Evolutionary conservation across 1,140 invertebrate species (phyloP).

Genomic region (Cephus cinctus): DNA sequence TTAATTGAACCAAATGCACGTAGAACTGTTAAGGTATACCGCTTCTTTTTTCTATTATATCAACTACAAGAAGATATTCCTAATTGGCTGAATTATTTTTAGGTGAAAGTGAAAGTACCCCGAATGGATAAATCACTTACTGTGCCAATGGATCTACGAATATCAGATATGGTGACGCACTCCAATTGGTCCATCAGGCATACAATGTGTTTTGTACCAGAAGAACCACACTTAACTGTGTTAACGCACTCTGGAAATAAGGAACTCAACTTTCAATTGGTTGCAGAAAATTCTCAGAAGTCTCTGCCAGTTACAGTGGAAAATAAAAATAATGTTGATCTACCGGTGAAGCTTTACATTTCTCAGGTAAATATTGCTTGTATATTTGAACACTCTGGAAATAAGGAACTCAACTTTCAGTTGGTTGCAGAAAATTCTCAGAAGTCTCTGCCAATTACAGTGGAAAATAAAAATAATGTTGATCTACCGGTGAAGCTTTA

Average conservation of each 20-base stretch:
- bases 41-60: neutral
- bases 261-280: conserved; percentile 33
- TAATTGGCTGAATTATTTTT: conserved; percentile 9
- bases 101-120: conserved; percentile 42
- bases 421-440: conserved; percentile 27
- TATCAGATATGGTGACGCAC: conserved; percentile 43
- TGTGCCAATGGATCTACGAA: conserved; percentile 31
- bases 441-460: conserved; percentile 29
- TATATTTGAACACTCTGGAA: conserved; percentile 23
- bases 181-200: conserved; percentile 41
- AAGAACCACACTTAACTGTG: conserved; percentile 37
- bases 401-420: conserved; percentile 35
- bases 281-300: conserved; percentile 28
- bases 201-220: conserved; percentile 46
- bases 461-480: conserved; percentile 45
- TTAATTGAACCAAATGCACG: conserved; percentile 39
- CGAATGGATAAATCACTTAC: conserved; percentile 40
- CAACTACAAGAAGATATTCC: neutral
- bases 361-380: conserved; percentile 31
- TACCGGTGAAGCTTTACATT: conserved; percentile 35
- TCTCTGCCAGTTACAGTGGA: conserved; percentile 34
- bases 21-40: conserved; percentile 36
- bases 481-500: conserved; percentile 33
- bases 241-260: conserved; percentile 22
- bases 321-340: conserved; percentile 43